Conservation (phyloP, 1,140 invertebrate genomes). For the Zaprionus ornatus region DNA sequence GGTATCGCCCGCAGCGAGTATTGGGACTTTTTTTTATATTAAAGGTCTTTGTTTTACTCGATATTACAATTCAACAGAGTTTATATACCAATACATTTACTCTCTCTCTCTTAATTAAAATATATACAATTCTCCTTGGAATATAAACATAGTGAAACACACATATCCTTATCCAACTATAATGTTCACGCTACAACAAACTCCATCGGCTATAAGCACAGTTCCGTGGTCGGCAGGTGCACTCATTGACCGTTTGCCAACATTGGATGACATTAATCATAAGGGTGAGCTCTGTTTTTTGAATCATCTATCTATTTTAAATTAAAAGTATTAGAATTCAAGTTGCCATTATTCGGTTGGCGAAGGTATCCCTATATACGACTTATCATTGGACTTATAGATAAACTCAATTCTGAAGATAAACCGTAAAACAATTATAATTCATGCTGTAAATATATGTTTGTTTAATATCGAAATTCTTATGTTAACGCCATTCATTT, state of each 20-base stretch:
- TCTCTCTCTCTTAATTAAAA: not conserved
- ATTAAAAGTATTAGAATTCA: too few relatives aligned
- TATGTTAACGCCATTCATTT: too few relatives aligned
- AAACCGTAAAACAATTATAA: too few relatives aligned
- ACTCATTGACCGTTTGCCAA: constrained; percentile 75
- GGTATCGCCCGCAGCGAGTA: constrained; percentile 24
- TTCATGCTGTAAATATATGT: too few relatives aligned
- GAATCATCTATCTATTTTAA: too few relatives aligned
- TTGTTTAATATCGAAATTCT: too few relatives aligned
- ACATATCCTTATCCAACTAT: constrained; percentile 7
- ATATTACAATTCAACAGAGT: not conserved
- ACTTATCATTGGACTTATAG: too few relatives aligned
- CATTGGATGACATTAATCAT: constrained; percentile 78
- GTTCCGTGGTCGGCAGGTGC: constrained; percentile 77
- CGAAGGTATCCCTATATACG: too few relatives aligned
- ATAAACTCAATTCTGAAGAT: too few relatives aligned
- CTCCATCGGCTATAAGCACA: constrained; percentile 63
- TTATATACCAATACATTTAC: not conserved
- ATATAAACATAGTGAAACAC: not conserved
- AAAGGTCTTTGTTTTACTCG: not conserved
- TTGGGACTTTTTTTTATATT: not conserved
- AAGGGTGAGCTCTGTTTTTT: constrained; percentile 64
- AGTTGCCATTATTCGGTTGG: too few relatives aligned
- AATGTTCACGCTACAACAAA: constrained; percentile 82
- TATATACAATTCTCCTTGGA: not conserved